Evolutionary conservation across 2,888 invertebrate genomes (phyloP), one percentile per base, ranked within the genome.

Genomic region (Nemurella pictetii): DNA sequence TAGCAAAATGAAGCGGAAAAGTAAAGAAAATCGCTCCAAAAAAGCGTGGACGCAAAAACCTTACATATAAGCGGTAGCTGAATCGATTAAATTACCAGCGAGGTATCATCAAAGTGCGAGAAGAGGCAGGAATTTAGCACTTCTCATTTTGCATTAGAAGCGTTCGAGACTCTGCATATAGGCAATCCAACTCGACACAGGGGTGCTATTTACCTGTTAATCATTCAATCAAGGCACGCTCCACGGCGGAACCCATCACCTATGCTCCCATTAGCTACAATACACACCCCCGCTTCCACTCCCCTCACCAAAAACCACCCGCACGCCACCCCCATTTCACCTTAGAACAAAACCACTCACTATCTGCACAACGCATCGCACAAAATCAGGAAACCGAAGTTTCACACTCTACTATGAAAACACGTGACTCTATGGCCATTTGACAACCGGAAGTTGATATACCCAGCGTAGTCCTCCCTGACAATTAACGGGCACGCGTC

Each of bases 141-240:
- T n/a, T n/a, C n/a, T n/a, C n/a, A n/a, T n/a, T n/a, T n/a, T n/a
- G n/a, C n/a, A n/a, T n/a, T n/a, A n/a, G n/a, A n/a, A n/a, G n/a
- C n/a, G n/a, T n/a, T n/a, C n/a, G n/a, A n/a, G n/a, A n/a, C n/a
- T n/a, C n/a, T n/a, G n/a, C n/a, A n/a, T n/a, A n/a, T n/a, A n/a
- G n/a, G n/a, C n/a, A n/a, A n/a, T n/a, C n/a, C n/a, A n/a, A n/a
- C n/a, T n/a, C n/a, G n/a, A n/a, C n/a, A n/a, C 32, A 32, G 26
- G 80, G 80, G 30, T 80, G 80, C 29, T 29, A 80, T 80, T 35
- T 80, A 80, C 80, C 80, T 80, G 80, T 80, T 80, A 80, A 80
- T 80, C 32, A 80, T 25, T 30, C n/a, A 80, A 80, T 80, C 80
- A 80, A 80, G 30, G 30, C 80, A 80, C 80, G 80, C 29, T 28